Evolutionary conservation across 2,888 invertebrate genomes (phyloP).

Genomic region (Lamproptera curius): DNA sequence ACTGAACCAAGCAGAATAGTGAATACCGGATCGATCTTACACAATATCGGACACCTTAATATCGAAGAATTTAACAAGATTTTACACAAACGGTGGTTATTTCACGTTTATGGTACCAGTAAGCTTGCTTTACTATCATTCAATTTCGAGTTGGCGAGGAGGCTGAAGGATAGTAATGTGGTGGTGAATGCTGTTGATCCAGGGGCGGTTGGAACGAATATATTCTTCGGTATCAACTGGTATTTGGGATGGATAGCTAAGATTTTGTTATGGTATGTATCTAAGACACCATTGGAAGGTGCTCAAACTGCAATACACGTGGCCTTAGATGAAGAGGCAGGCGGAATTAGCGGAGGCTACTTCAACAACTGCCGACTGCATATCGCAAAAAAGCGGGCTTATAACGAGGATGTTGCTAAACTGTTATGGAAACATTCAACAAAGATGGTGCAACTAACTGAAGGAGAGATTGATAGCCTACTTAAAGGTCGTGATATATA

Average conservation of each 20-base stretch:
- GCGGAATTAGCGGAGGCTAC: slow-evolving; percentile 81
- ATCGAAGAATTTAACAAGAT: slow-evolving; percentile 80
- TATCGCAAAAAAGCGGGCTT: neutral
- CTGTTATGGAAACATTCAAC: neutral
- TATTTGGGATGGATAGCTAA: slow-evolving; percentile 66
- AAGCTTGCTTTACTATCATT: slow-evolving; percentile 86
- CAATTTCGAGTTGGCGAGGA: slow-evolving; percentile 82
- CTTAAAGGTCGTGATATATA: no score
- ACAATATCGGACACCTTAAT: slow-evolving; percentile 81
- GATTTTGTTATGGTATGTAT: slow-evolving; percentile 55
- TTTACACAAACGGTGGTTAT: neutral
- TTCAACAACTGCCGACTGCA: slow-evolving; percentile 80
- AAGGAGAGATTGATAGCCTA: neutral
- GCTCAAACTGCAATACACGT: slow-evolving; percentile 83
- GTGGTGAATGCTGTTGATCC: slow-evolving; percentile 91
- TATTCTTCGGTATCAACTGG: slow-evolving; percentile 73
- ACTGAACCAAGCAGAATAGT: slow-evolving; percentile 84
- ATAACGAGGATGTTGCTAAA: neutral
- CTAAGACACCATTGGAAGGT: slow-evolving; percentile 82
- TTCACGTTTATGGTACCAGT: slow-evolving; percentile 65
- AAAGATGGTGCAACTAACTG: neutral
- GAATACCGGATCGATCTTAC: slow-evolving; percentile 85
- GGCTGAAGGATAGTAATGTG: slow-evolving; percentile 79
- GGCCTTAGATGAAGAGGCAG: slow-evolving; percentile 82
- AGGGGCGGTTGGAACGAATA: slow-evolving; percentile 86